A percentile compares a stretch with the other conserved stretches of the same genome.
Evolutionary conservation across 2,113 vertebrate species (phyloP).

Genomic region (Excalfactoria chinensis): DNA sequence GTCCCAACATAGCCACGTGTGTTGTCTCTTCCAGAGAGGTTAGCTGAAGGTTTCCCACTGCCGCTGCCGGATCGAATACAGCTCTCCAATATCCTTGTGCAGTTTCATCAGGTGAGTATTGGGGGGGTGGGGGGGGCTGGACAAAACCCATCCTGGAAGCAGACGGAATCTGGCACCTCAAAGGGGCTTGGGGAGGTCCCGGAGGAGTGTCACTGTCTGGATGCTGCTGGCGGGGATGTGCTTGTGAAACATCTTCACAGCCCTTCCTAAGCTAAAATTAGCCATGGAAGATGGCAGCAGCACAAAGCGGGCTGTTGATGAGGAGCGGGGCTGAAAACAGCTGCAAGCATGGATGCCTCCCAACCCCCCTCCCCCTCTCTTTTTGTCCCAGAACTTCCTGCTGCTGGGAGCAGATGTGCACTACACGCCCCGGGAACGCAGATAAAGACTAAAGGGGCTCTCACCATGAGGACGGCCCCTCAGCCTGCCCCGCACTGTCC

Average conservation of each 20-base stretch:
- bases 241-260: neutral
- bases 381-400: conserved; percentile 47
- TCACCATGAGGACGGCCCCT: accelerated
- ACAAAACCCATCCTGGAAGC: neutral
- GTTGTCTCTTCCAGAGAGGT: conserved; percentile 56
- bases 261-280: neutral
- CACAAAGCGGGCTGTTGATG: neutral
- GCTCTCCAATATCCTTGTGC: conserved; percentile 65
- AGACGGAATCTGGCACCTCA: neutral
- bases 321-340: accelerated
- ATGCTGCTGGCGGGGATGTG: accelerated
- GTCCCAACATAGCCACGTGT: accelerated
- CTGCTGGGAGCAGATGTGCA: conserved; percentile 54
- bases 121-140: no score
- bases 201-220: accelerated
- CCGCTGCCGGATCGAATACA: conserved; percentile 46
- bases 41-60: conserved; percentile 71
- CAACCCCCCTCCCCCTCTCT: neutral
- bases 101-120: conserved; percentile 72
- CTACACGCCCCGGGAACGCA: neutral
- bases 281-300: neutral
- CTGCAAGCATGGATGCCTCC: accelerated
- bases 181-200: neutral
- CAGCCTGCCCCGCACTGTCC: no score
- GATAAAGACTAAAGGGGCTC: accelerated